phyloP scores from a whole-genome alignment of 2,797 vertebrate species.

The Platalea minor region DNA sequence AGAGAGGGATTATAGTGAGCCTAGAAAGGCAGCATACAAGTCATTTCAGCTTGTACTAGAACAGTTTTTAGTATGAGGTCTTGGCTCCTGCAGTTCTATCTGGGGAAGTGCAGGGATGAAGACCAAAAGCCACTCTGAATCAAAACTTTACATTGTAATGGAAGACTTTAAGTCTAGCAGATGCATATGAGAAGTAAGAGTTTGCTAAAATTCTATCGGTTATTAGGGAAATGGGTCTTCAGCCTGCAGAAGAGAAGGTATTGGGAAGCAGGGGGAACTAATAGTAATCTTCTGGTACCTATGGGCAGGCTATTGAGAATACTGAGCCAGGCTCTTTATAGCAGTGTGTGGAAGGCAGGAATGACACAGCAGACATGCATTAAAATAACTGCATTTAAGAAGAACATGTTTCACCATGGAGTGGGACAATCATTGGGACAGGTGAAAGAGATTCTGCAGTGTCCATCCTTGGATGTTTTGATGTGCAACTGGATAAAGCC shows the following conservation, averaged over 20 bases:
- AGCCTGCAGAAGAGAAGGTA: neutral
- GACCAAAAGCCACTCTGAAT: neutral
- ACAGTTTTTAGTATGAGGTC: neutral
- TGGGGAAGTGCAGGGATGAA: neutral
- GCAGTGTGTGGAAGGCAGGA: neutral
- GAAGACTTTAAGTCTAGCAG: neutral
- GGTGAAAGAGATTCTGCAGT: neutral
- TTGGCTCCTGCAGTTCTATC: neutral
- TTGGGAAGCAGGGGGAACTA: neutral
- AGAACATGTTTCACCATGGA: accelerated
- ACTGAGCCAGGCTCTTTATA: neutral
- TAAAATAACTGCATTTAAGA: neutral
- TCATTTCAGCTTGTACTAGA: neutral
- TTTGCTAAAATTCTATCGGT: neutral
- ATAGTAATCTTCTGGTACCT: neutral
- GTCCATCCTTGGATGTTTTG: neutral
- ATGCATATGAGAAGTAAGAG: neutral
- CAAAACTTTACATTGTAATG: neutral
- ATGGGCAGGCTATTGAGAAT: neutral
- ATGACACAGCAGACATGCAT: neutral
- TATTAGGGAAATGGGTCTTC: neutral
- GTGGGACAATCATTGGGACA: neutral
- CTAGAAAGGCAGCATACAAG: neutral
- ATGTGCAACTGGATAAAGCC: neutral
- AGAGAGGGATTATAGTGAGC: neutral